Conservation (phyloP, 2,888 invertebrate species). For the Tachystola acroxantha region DNA sequence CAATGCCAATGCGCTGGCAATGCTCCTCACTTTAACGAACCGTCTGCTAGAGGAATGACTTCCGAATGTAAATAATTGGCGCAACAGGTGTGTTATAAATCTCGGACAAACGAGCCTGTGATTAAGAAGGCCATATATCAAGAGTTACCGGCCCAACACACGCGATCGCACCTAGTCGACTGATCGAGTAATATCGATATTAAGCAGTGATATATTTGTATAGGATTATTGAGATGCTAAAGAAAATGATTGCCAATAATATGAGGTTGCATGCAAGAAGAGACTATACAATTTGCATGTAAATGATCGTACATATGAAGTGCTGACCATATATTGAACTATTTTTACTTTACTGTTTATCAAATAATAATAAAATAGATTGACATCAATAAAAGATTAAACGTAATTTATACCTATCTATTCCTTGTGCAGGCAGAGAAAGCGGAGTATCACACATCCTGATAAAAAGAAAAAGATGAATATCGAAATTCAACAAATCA, state of each 20-base stretch:
- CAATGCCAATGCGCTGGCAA: neutral
- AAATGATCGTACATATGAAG: no score
- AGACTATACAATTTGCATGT: no score
- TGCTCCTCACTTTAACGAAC: slow-evolving; percentile 4
- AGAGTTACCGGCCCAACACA: slow-evolving; percentile 48
- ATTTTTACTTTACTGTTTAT: no score
- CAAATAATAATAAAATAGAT: no score
- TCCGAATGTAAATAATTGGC: slow-evolving; percentile 67
- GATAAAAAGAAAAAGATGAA: no score
- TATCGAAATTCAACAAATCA: no score
- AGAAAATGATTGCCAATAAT: neutral
- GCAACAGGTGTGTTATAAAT: slow-evolving; percentile 71
- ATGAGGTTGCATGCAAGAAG: no score
- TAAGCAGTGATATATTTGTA: slow-evolving; percentile 19
- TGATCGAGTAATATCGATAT: slow-evolving; percentile 27
- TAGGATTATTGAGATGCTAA: slow-evolving; percentile 2
- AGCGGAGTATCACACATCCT: no score
- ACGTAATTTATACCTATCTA: no score
- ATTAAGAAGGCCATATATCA: slow-evolving; percentile 69
- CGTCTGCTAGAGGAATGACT: slow-evolving; percentile 4
- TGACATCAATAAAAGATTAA: no score
- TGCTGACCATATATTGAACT: no score
- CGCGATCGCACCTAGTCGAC: slow-evolving; percentile 48
- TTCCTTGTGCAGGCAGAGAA: no score
- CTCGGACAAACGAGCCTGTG: slow-evolving; percentile 58